Evolutionary conservation across 2,113 vertebrate genomes (phyloP).

Genomic region (Gorsachius goisagi): DNA sequence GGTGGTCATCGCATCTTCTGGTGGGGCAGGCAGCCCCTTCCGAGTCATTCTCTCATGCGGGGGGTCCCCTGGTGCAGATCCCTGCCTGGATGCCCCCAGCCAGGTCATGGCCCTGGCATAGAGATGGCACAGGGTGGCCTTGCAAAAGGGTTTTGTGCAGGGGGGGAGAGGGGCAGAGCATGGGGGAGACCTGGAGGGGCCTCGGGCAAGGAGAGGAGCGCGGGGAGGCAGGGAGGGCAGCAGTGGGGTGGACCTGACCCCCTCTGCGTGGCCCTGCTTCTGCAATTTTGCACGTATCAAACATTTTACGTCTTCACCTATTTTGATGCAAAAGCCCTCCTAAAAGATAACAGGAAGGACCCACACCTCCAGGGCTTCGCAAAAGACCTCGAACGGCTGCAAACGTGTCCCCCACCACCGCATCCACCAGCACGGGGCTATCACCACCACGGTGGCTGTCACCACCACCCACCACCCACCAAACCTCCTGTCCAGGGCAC

Average conservation of each 20-base stretch:
- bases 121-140: rapidly evolving
- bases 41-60: rapidly evolving
- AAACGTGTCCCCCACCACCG: rapidly evolving
- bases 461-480: not conserved
- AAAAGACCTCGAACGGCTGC: not conserved
- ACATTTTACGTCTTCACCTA: not conserved
- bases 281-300: not conserved
- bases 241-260: not conserved
- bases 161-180: not conserved
- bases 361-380: not conserved
- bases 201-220: not conserved
- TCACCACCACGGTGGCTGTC: not conserved
- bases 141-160: not conserved
- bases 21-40: not conserved
- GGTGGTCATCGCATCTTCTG: rapidly evolving
- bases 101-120: not conserved
- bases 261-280: not conserved
- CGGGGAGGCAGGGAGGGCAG: not conserved
- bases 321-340: not conserved
- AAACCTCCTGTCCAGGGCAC: rapidly evolving
- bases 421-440: not conserved
- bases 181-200: rapidly evolving
- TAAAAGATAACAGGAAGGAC: not conserved
- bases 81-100: not conserved
- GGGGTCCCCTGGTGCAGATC: not conserved